Percentiles rank a stretch among this genome's conserved stretches.
Conservation (phyloP, 2,797 vertebrate genomes). For the Aeoliscus strigatus region DNA sequence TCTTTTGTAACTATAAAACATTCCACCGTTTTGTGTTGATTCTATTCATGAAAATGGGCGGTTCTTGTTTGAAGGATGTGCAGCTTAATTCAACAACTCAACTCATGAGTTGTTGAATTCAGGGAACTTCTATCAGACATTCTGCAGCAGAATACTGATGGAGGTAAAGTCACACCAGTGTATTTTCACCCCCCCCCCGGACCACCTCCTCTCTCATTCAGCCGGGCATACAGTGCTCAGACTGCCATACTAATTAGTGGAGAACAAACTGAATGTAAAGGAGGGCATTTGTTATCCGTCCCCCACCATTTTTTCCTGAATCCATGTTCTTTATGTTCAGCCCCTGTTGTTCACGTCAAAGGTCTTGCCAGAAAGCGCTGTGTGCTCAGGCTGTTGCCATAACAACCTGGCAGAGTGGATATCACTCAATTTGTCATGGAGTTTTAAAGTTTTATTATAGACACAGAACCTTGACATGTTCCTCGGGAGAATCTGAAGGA, state of each 20-base stretch:
- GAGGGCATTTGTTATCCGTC: conserved; percentile 28
- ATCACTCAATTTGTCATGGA: conserved; percentile 48
- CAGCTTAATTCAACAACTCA: too few species aligned
- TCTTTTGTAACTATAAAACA: too few species aligned
- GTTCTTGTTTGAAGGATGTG: too few species aligned
- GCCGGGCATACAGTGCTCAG: conserved; percentile 29
- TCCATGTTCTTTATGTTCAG: conserved; percentile 36
- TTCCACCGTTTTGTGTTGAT: too few species aligned
- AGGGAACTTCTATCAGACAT: conserved; percentile 16
- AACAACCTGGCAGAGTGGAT: conserved; percentile 58
- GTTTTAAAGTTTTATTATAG: conserved; percentile 24
- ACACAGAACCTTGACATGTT: conserved; percentile 6
- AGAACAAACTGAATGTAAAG: conserved; percentile 60
- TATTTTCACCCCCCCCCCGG: conserved; percentile 29
- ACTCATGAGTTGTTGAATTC: conserved; percentile 9
- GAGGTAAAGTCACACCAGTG: conserved; percentile 40
- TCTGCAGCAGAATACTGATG: conserved; percentile 50
- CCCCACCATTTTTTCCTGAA: conserved; percentile 11
- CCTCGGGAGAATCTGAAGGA: conserved; percentile 7
- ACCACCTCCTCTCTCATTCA: conserved; percentile 30
- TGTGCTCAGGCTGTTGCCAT: conserved; percentile 60
- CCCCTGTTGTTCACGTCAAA: conserved; percentile 27
- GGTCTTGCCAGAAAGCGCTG: conserved; percentile 36
- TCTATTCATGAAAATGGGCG: too few species aligned
- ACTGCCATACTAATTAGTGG: conserved; percentile 64